These are phyloP conservation scores for Galbula dea DNA, from an alignment of 2,113 vertebrate species.

Conservation along the genomic window DNA sequence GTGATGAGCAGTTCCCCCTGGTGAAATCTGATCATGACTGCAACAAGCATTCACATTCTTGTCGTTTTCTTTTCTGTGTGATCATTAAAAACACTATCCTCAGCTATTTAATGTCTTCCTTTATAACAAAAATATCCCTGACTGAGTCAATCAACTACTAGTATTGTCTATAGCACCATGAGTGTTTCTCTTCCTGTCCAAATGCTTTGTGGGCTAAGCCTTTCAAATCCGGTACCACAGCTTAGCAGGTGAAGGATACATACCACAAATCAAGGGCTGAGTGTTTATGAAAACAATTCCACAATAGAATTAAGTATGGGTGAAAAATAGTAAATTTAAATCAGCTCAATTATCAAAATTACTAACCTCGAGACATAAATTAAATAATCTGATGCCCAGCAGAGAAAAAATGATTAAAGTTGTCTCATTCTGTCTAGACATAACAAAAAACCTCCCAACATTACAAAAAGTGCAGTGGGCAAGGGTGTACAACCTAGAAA, in stretches of 20 bases:
- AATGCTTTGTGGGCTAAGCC: neutral
- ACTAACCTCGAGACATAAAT: neutral
- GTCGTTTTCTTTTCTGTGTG: neutral
- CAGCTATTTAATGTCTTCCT: neutral
- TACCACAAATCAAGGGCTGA: neutral
- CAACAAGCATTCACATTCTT: neutral
- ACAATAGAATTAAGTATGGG: neutral
- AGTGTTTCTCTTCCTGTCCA: neutral
- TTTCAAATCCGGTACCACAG: neutral
- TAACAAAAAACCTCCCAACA: neutral
- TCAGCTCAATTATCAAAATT: neutral
- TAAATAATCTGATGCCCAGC: slow-evolving; percentile 17
- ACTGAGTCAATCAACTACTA: neutral
- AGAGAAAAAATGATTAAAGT: neutral
- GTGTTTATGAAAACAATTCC: neutral
- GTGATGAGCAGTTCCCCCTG: neutral
- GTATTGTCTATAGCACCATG: neutral
- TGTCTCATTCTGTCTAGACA: neutral
- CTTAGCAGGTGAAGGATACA: neutral
- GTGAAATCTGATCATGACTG: neutral
- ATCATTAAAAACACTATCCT: neutral
- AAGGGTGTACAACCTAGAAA: neutral
- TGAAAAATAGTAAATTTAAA: neutral
- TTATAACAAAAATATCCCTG: neutral
- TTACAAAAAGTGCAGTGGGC: neutral